A percentile compares a stretch with the other conserved stretches of the same genome.
These are phyloP conservation scores for Emydura subglobosa DNA, from an alignment of 2,113 vertebrate species.

Conservation along the genomic window DNA sequence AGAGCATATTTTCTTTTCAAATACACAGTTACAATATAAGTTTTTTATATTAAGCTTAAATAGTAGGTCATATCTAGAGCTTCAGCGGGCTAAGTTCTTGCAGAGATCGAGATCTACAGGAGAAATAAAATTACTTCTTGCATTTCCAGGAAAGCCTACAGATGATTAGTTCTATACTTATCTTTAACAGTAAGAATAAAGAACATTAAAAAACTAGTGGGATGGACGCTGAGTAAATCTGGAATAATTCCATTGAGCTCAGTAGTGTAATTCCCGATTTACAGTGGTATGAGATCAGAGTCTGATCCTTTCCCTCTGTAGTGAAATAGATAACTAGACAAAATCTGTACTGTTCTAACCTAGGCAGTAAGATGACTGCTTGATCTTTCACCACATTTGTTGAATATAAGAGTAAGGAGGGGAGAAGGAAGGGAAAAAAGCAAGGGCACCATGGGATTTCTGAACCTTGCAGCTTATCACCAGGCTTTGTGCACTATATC, in stretches of 20 bases:
- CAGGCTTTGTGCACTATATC: background rate
- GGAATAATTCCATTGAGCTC: background rate
- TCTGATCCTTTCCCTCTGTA: background rate
- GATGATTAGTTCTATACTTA: background rate
- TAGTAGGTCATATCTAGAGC: background rate
- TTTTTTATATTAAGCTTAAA: conserved; percentile 58
- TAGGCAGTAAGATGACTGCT: background rate
- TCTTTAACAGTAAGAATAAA: background rate
- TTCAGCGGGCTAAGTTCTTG: background rate
- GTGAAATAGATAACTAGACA: background rate
- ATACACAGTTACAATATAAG: background rate
- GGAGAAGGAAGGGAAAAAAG: background rate
- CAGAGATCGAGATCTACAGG: background rate
- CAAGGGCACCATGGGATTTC: background rate
- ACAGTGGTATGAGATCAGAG: background rate
- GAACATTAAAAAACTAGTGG: fast-evolving
- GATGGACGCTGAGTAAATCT: fast-evolving
- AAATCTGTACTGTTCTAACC: background rate
- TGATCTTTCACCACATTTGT: background rate
- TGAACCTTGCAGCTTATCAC: background rate
- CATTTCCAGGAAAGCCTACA: background rate
- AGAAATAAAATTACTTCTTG: background rate
- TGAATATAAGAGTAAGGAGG: background rate
- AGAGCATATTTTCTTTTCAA: background rate
- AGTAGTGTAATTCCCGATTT: background rate